Evolutionary conservation across 2,113 vertebrate genomes (phyloP), one percentile per base, ranked within the genome.

Genomic region (Dissostichus mawsoni): DNA sequence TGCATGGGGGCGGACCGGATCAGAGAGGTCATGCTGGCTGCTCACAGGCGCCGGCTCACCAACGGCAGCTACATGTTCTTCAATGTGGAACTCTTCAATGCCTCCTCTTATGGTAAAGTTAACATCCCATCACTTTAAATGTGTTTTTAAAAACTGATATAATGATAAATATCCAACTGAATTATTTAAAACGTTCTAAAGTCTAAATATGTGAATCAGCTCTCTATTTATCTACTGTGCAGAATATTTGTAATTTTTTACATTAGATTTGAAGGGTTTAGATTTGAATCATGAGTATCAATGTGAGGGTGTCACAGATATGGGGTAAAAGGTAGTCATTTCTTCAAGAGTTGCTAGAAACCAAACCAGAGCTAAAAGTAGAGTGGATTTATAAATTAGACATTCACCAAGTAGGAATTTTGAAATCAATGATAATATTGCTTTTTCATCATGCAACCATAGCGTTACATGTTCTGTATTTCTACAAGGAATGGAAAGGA

Each of bases 61-160:
- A 96, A 92, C 0, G 97, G 97, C 55, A 97, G 94, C 78, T 95
- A 96, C 0, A 94, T 97, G 76, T 99, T 98, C 95, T 99, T 99
- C 91, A 99, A 98, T 91, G 96, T 99, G 2, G 98, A 99, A 80
- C 97, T 99, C 83, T 99, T 99, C 95, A 99, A 99, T 84, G 96
- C 97, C 50, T 97, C 98, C 1, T 96, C 96, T 56, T 99, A 97
- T 16, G 98, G 98, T 99, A 96, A 96, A 63, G 48, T 41, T 29
- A 9, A 71, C 13, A 2, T 69, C 52, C 33, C 9, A 23, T 63
- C 10, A 66, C 7, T 7, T 36, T 16, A 59, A 10, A 48, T 25
- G 4, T 50, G 36, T 70, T 5, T 47, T n/a, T 67, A 41, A 25
- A 68, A 25, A 36, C 36, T 64, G n/a, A 45, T 5, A 16, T 18